A percentile compares a stretch with the other conserved stretches of the same genome.
Conservation (phyloP, 1,140 invertebrate species). For the Drosophila biarmipes region DNA sequence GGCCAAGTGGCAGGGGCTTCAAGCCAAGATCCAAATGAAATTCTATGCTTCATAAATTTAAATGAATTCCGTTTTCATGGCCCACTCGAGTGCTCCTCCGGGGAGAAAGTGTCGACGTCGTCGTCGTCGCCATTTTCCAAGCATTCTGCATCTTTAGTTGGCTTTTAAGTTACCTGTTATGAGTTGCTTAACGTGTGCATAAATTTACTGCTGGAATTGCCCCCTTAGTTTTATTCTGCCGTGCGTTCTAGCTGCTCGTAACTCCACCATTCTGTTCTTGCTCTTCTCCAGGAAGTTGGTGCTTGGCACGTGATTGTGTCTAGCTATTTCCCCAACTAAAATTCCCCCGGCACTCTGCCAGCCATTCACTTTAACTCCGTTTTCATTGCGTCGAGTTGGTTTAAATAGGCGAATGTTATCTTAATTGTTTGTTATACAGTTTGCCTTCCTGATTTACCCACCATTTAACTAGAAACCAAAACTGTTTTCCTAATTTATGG, state of each 20-base stretch:
- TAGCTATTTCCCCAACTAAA: conserved; percentile 13
- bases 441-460: conserved; percentile 11
- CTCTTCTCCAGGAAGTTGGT: conserved; percentile 41
- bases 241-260: conserved; percentile 47
- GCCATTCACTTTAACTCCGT: conserved; percentile 12
- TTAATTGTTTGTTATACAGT: conserved; percentile 25
- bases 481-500: conserved; percentile 31
- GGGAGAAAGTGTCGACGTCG: conserved; percentile 25
- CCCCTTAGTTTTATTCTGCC: conserved; percentile 11
- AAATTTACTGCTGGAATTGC: conserved; percentile 20
- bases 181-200: conserved; percentile 53
- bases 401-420: conserved; percentile 31
- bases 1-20: conserved; percentile 24
- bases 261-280: conserved; percentile 18
- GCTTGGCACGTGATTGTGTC: conserved; percentile 50
- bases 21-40: conserved; percentile 58
- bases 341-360: not conserved
- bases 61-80: conserved; percentile 79
- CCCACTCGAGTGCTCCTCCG: conserved; percentile 28
- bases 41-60: conserved; percentile 68
- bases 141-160: conserved; percentile 39
- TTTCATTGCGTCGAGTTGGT: conserved; percentile 25
- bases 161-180: conserved; percentile 48
- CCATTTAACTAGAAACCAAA: conserved; percentile 3
- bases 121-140: conserved; percentile 19